phyloP scores from a whole-genome alignment of 2,888 invertebrate genomes.

The Opisthograptis luteolata region DNA sequence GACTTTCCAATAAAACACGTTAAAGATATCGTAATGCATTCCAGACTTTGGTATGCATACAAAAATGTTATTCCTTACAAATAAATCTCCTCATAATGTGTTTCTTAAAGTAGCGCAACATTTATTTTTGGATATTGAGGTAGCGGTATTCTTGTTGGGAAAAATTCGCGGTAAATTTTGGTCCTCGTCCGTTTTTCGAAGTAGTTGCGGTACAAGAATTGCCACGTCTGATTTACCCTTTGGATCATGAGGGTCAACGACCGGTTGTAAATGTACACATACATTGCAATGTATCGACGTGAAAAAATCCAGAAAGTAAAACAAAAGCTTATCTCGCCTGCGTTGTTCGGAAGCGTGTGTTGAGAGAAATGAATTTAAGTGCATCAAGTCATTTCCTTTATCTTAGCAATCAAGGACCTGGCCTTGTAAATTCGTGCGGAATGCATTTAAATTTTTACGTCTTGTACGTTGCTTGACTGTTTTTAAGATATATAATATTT shows the following conservation, averaged over 20 bases:
- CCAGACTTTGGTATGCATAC: constrained; percentile 3
- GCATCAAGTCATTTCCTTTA: constrained; percentile 34
- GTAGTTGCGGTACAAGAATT: constrained; percentile 59
- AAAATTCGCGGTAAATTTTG: constrained; percentile 50
- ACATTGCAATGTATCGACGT: constrained; percentile 18
- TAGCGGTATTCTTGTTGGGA: constrained; percentile 64
- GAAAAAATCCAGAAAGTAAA: constrained; percentile 33
- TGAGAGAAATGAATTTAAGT: constrained; percentile 36
- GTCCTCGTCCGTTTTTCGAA: constrained; percentile 62
- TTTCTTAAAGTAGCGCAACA: constrained; percentile 54
- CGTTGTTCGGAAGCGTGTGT: constrained; percentile 34
- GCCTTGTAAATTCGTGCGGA: constrained; percentile 28
- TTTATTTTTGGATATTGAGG: constrained; percentile 62
- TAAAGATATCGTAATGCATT: constrained; percentile 2
- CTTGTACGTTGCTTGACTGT: constrained; percentile 10
- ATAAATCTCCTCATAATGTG: constrained; percentile 18
- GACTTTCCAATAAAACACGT: background rate
- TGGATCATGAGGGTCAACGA: constrained; percentile 55
- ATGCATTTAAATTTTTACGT: constrained; percentile 19
- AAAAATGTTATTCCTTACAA: constrained; percentile 5
- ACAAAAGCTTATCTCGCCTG: constrained; percentile 34
- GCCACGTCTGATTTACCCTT: constrained; percentile 62
- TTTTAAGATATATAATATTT: background rate
- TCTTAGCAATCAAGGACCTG: constrained; percentile 40
- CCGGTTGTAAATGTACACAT: constrained; percentile 37